Base-by-base conservation (phyloP, 2,797 vertebrate species). In the Bovichtus diacanthus region DNA sequence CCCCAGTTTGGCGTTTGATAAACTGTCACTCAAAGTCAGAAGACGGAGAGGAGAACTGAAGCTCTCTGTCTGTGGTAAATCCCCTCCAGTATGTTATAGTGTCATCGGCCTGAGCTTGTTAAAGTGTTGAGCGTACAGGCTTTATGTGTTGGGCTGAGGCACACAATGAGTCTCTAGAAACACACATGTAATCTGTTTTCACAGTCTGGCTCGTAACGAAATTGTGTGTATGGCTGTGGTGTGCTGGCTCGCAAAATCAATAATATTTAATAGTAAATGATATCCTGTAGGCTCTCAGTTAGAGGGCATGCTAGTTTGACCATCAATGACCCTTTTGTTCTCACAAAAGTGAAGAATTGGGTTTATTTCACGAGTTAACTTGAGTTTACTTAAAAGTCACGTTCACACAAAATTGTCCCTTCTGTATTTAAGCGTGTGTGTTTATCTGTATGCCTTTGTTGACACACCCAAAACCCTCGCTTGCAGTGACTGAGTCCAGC, bases 221-320 rank as follows among this genome's bases (percentile, higher is more conserved):
- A 65, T 43, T 64, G 55, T 34, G 41, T 58, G 65, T 49, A 21
- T 39, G 31, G 1, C 15, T 46, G 31, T 34, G 53, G 51, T 72
- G 53, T 58, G 67, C 61, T 78, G 64, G 83, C 73, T 75, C 82
- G 60, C 74, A 90, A 74, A 87, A 80, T 67, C 70, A 78, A 55
- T 55, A 59, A 61, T 63, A 36, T 73, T 66, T 61, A 15, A 49
- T 44, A 61, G 65, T 64, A 41, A 78, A 76, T 50, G 55, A 73
- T 55, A 62, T 55, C 47, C 56, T 74, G 68, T 39, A n/a, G 56
- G 18, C 67, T 56, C 47, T 21, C 13, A 21, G 50, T 77, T 68
- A 10, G 76, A 38, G 38, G 36, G 41, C 47, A 4, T 5, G 41
- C 7, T 27, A 25, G 36, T 46, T 58, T 0, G 2, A 69, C 10